Evolutionary conservation across 1,140 invertebrate species (phyloP).

Genomic region (Rhagoletis zephyria): DNA sequence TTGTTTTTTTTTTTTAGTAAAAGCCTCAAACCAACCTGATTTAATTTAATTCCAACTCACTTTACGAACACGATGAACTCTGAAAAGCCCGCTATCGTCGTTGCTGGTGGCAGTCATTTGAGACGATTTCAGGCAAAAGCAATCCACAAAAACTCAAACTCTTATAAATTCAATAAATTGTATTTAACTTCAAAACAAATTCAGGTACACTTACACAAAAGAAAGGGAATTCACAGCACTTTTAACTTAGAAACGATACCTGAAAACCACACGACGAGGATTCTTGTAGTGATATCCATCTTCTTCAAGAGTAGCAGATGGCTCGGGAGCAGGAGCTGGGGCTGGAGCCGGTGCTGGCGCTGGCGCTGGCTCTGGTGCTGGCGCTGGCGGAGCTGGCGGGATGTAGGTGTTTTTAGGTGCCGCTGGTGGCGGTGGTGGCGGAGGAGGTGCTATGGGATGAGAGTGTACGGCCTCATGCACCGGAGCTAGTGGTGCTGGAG

Average conservation of each 20-base stretch:
- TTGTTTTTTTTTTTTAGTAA: too few relatives aligned
- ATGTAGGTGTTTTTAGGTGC: conserved; percentile 27
- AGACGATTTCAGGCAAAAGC: too few relatives aligned
- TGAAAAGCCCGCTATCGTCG: too few relatives aligned
- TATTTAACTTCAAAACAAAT: conserved; percentile 29
- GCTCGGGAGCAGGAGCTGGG: conserved; percentile 52
- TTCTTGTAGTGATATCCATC: conserved; percentile 65
- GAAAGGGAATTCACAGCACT: too few relatives aligned
- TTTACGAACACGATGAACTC: too few relatives aligned
- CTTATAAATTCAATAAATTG: background rate
- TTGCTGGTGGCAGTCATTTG: too few relatives aligned
- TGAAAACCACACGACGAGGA: conserved; percentile 64
- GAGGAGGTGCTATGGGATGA: too few relatives aligned
- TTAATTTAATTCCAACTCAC: too few relatives aligned
- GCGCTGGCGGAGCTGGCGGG: conserved; percentile 56
- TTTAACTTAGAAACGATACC: conserved; percentile 61
- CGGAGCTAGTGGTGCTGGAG: too few relatives aligned
- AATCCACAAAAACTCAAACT: too few relatives aligned
- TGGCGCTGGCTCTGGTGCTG: conserved; percentile 56
- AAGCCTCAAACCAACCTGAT: too few relatives aligned
- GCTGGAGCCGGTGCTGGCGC: conserved; percentile 59
- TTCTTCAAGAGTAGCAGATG: conserved; percentile 54
- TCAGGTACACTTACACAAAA: background rate
- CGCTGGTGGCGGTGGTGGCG: conserved; percentile 22
- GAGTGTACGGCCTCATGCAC: too few relatives aligned